These are phyloP conservation scores for Priocnemis perturbator DNA, from an alignment of 2,888 invertebrate species.

Conservation along the genomic window DNA sequence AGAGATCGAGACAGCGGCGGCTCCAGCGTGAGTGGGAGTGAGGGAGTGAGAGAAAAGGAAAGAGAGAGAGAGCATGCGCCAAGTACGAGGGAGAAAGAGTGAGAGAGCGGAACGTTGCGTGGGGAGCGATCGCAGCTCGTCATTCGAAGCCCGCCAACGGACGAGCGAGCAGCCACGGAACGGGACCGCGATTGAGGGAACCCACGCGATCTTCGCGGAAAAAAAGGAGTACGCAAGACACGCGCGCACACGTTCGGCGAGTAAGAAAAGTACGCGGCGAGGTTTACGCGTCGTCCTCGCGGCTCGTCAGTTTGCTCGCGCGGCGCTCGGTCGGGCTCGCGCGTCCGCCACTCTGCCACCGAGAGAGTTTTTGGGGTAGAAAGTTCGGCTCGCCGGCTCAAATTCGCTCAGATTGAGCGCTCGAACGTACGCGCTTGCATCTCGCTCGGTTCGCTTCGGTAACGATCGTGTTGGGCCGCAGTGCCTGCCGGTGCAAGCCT, in stretches of 20 bases:
- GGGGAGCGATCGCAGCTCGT: slow-evolving; percentile 68
- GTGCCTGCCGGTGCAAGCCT: slow-evolving; percentile 36
- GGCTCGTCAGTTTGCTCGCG: too few relatives aligned
- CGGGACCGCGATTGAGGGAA: slow-evolving; percentile 63
- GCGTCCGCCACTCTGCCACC: neutral
- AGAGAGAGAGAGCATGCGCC: slow-evolving; percentile 39
- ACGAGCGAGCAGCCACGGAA: slow-evolving; percentile 72
- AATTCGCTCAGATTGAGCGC: slow-evolving; percentile 25
- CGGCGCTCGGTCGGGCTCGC: too few relatives aligned
- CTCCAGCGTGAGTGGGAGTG: slow-evolving; percentile 6
- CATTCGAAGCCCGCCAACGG: slow-evolving; percentile 75
- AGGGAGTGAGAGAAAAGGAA: slow-evolving; percentile 26
- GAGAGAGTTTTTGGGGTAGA: neutral
- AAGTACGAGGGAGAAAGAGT: slow-evolving; percentile 40
- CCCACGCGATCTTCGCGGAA: slow-evolving; percentile 49
- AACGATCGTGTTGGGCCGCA: slow-evolving; percentile 46
- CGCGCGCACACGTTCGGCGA: neutral
- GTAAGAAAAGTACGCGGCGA: too few relatives aligned
- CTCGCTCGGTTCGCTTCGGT: slow-evolving; percentile 43
- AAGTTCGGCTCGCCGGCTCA: neutral
- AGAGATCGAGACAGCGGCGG: slow-evolving; percentile 18
- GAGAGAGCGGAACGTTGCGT: slow-evolving; percentile 56
- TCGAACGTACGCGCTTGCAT: slow-evolving; percentile 40
- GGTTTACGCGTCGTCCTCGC: slow-evolving; percentile 11
- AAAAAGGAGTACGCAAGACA: slow-evolving; percentile 11